Conservation (phyloP, 2,113 vertebrate species). For the Nyctereutes procyonoides region DNA sequence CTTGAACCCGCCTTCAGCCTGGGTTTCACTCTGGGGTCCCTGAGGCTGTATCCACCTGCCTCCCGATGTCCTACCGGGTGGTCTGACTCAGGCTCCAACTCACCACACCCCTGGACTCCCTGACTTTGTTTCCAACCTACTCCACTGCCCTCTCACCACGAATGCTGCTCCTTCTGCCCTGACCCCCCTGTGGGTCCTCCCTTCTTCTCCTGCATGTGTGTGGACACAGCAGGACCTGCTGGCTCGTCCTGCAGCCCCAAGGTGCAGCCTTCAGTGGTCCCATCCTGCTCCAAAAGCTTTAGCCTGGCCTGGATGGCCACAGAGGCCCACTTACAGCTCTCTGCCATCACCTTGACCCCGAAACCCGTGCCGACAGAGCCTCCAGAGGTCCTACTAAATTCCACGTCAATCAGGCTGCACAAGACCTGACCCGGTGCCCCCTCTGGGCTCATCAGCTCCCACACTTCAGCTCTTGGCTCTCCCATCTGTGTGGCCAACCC, state of each 20-base stretch:
- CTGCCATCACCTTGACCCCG: accelerated
- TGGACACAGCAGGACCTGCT: accelerated
- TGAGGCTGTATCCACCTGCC: accelerated
- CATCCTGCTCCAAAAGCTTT: neutral
- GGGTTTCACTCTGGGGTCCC: neutral
- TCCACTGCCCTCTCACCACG: accelerated
- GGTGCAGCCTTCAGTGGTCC: accelerated
- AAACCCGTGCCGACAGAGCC: neutral
- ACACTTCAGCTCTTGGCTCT: neutral
- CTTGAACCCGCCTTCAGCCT: neutral
- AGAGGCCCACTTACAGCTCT: accelerated
- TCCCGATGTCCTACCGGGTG: accelerated
- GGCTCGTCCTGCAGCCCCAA: neutral
- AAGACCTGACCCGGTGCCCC: accelerated
- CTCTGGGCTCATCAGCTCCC: neutral
- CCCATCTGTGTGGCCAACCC: accelerated
- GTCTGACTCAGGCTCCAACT: accelerated
- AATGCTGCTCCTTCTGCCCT: accelerated
- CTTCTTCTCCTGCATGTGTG: accelerated
- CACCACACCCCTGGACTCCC: accelerated
- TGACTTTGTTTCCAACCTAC: no score
- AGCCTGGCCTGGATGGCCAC: accelerated
- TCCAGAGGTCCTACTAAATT: neutral
- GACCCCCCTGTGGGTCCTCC: accelerated
- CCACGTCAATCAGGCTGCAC: accelerated